Evolutionary conservation across 2,113 vertebrate genomes (phyloP).

Genomic region (Halcyon malimbica): DNA sequence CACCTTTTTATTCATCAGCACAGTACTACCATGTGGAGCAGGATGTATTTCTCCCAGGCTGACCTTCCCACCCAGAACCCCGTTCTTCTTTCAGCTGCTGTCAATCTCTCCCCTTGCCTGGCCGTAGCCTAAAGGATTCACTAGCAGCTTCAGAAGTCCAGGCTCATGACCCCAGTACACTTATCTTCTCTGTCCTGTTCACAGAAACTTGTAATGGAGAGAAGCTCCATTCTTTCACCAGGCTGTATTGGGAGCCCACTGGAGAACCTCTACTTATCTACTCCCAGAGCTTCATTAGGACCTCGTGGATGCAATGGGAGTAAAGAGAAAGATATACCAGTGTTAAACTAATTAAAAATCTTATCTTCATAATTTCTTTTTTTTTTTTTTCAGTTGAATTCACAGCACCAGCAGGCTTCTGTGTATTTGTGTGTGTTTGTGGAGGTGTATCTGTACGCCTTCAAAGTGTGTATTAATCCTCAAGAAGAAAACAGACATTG

Average conservation of each 20-base stretch:
- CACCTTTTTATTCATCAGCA: neutral
- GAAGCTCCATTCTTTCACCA: neutral
- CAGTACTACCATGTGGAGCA: neutral
- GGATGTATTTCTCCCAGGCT: neutral
- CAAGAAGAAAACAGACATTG: neutral
- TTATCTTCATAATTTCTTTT: neutral
- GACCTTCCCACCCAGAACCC: neutral
- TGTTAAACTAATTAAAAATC: neutral
- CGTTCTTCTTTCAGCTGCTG: rapidly evolving
- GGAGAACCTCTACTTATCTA: neutral
- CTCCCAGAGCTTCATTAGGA: neutral
- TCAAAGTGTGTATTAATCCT: neutral
- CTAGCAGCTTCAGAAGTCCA: neutral
- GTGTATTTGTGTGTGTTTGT: neutral
- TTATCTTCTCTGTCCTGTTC: neutral
- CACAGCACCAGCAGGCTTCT: neutral
- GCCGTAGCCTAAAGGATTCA: neutral
- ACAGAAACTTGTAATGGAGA: rapidly evolving
- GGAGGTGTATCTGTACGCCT: neutral
- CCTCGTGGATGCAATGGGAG: neutral
- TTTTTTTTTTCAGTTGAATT: neutral
- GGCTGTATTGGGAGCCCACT: neutral
- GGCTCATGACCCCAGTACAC: neutral
- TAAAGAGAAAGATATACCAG: neutral
- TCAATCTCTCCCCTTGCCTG: rapidly evolving